phyloP scores from a whole-genome alignment of 2,888 invertebrate species.

The Tetragnatha montana region DNA sequence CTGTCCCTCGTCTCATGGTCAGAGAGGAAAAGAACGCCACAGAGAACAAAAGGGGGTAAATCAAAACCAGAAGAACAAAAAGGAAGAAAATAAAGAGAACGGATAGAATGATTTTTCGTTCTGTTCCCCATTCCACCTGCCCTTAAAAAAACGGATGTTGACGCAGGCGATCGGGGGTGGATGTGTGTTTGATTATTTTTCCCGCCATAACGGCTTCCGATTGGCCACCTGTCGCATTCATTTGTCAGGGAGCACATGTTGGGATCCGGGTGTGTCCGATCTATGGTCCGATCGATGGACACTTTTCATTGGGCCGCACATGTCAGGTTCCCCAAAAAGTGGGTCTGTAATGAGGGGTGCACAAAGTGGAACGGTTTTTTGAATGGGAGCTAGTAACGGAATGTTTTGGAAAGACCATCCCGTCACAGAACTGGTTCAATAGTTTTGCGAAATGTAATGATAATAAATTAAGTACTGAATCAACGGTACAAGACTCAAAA shows the following conservation, averaged over 20 bases:
- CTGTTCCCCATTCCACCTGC: slow-evolving; percentile 47
- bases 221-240: slow-evolving; percentile 50
- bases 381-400: not conserved
- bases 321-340: not conserved
- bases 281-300: slow-evolving; percentile 8
- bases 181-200: slow-evolving; percentile 33
- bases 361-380: not conserved
- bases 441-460: no score
- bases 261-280: slow-evolving; percentile 9
- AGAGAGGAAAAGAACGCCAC: slow-evolving; percentile 10
- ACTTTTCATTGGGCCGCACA: not conserved
- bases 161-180: slow-evolving; percentile 22
- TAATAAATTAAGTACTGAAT: no score
- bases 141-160: slow-evolving; percentile 54
- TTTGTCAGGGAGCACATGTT: slow-evolving; percentile 55
- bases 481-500: no score
- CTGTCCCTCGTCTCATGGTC: slow-evolving; percentile 59
- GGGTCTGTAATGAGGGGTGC: no score
- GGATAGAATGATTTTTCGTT: slow-evolving; percentile 34
- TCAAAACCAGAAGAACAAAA: slow-evolving; percentile 3
- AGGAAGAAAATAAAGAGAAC: slow-evolving; percentile 14
- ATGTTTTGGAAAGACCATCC: not conserved
- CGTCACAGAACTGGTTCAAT: not conserved
- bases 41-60: not conserved
- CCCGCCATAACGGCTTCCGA: slow-evolving; percentile 52